Evolutionary conservation across 2,113 vertebrate species (phyloP).

Genomic region (Heterotilapia buettikoferi): DNA sequence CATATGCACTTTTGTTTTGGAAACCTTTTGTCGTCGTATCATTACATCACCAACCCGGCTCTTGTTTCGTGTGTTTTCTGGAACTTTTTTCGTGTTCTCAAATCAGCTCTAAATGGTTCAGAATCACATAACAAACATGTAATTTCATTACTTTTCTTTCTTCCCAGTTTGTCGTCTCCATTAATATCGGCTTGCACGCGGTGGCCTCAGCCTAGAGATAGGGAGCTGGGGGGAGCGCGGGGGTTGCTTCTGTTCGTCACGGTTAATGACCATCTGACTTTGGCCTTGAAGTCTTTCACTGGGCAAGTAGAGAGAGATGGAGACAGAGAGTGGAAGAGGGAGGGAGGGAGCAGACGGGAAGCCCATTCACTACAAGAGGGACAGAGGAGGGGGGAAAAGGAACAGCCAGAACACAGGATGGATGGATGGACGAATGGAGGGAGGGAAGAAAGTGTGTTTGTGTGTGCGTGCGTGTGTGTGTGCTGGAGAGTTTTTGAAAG

Average conservation of each 20-base stretch:
- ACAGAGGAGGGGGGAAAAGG: constrained; percentile 11
- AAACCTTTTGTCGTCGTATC: accelerated
- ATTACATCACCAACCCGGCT: not conserved
- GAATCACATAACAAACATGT: not conserved
- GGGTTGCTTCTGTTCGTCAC: constrained; percentile 43
- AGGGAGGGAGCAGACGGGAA: constrained; percentile 27
- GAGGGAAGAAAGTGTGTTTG: not conserved
- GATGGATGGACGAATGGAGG: not conserved
- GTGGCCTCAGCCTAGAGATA: not conserved
- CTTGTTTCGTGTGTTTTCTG: not conserved
- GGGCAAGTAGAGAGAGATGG: constrained; percentile 22
- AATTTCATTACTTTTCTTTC: not conserved
- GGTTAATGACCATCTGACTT: constrained; percentile 66
- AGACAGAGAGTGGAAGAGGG: not conserved
- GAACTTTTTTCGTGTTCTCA: not conserved
- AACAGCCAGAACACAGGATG: constrained; percentile 38
- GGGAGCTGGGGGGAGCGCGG: not conserved
- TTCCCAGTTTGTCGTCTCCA: not conserved
- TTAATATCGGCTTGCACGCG: constrained; percentile 1
- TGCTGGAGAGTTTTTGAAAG: constrained; percentile 38
- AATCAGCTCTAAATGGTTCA: not conserved
- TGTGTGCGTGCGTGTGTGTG: not conserved
- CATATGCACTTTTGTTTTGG: not conserved
- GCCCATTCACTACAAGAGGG: constrained; percentile 43
- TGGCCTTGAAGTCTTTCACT: constrained; percentile 68